These are phyloP conservation scores for Aradus depressus DNA, from an alignment of 2,888 invertebrate species.

Conservation along the genomic window DNA sequence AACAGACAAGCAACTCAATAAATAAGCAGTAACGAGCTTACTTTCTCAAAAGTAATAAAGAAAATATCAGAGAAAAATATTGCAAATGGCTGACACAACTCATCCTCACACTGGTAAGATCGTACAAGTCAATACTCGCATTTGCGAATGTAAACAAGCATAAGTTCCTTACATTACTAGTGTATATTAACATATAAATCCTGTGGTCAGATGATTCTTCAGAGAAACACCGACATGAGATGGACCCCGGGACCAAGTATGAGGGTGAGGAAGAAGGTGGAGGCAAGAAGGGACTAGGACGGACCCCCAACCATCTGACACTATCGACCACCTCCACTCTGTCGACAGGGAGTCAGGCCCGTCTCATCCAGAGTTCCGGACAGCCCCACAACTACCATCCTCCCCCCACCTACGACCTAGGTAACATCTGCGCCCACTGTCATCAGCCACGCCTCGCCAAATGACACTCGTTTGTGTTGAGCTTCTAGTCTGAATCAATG, in stretches of 20 bases:
- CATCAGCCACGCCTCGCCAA: conserved; percentile 29
- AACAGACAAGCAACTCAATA: no score
- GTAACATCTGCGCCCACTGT: conserved; percentile 32
- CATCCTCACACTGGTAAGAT: no score
- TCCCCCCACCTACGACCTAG: conserved; percentile 72
- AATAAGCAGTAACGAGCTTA: no score
- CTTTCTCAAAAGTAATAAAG: no score
- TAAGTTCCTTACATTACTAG: no score
- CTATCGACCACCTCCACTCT: conserved; percentile 87
- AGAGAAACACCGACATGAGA: conserved; percentile 31
- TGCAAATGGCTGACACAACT: no score
- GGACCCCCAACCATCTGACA: conserved; percentile 87
- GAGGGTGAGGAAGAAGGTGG: conserved; percentile 67
- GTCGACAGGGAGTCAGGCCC: conserved; percentile 84
- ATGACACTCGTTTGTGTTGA: conserved; percentile 30
- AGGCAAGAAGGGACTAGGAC: conserved; percentile 55
- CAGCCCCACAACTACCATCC: conserved; percentile 88
- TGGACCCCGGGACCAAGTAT: conserved; percentile 66
- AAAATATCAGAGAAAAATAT: no score
- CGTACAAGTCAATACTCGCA: no score
- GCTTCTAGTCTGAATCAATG: conserved; percentile 28
- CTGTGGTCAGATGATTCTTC: conserved; percentile 25
- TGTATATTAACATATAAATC: no score
- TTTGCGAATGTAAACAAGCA: no score
- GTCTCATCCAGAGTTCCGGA: conserved; percentile 86